Percentiles rank a stretch among this genome's conserved stretches.
These are phyloP conservation scores for Pelosia muscerda DNA, from an alignment of 2,888 invertebrate species.

Conservation along the genomic window DNA sequence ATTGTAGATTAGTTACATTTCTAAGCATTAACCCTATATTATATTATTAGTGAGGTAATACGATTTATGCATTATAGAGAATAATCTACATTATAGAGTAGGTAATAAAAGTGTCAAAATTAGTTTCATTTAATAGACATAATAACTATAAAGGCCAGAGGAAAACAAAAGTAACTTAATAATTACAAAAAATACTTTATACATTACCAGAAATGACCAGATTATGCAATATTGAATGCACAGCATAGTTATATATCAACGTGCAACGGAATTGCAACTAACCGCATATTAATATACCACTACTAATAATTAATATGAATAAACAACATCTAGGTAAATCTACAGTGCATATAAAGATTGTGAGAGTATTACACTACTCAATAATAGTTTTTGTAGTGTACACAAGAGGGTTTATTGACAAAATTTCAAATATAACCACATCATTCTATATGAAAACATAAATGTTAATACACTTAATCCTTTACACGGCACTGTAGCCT, in stretches of 20 bases:
- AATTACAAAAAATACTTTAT: too few relatives aligned
- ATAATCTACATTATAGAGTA: neutral
- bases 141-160: neutral
- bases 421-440: neutral
- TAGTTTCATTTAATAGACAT: neutral
- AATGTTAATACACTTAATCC: neutral
- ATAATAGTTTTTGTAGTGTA: neutral
- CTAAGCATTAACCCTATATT: conserved; percentile 1
- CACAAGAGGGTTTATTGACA: neutral
- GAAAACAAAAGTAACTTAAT: neutral
- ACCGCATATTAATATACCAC: too few relatives aligned
- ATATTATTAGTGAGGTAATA: neutral
- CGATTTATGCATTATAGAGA: too few relatives aligned
- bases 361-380: neutral
- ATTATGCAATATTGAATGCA: too few relatives aligned
- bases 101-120: neutral
- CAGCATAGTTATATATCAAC: too few relatives aligned
- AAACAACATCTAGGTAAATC: too few relatives aligned
- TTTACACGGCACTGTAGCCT: neutral
- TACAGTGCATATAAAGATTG: too few relatives aligned
- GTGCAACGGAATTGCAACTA: too few relatives aligned
- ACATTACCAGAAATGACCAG: too few relatives aligned
- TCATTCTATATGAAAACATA: neutral
- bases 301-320: too few relatives aligned
- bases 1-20: neutral